Percentiles rank a stretch among this genome's conserved stretches.
Evolutionary conservation across 2,113 vertebrate genomes (phyloP).

Genomic region (Canis aureus): DNA sequence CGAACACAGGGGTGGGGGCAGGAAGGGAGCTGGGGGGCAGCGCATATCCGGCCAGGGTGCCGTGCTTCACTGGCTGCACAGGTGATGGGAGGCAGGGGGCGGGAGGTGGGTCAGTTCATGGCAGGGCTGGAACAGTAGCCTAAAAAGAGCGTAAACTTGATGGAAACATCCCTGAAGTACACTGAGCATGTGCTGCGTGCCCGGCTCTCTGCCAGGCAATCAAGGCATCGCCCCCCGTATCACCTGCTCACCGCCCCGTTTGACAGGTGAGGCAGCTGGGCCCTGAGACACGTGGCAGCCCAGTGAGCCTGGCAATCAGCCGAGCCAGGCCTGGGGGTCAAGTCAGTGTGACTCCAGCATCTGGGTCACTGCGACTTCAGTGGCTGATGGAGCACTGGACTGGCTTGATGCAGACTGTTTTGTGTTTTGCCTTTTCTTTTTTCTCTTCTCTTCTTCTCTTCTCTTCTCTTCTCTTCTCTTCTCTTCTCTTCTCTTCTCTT

Average conservation of each 20-base stretch:
- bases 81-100: neutral
- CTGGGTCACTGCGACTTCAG: neutral
- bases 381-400: no score
- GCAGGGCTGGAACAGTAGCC: neutral
- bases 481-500: neutral
- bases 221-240: fast-evolving
- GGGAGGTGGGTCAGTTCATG: fast-evolving
- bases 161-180: fast-evolving
- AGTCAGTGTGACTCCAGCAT: fast-evolving
- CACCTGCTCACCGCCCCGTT: fast-evolving
- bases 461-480: no score
- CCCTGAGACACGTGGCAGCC: fast-evolving
- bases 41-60: fast-evolving
- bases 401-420: neutral
- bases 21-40: neutral
- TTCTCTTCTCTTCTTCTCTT: neutral
- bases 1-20: fast-evolving
- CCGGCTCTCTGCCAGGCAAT: neutral
- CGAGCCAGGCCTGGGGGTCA: neutral
- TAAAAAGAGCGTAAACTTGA: neutral
- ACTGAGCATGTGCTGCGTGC: fast-evolving
- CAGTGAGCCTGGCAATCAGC: neutral
- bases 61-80: neutral
- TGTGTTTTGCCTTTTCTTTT: no score
- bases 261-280: neutral